Evolutionary conservation across 2,888 invertebrate genomes (phyloP).

Genomic region (Balanococcus diminutus): DNA sequence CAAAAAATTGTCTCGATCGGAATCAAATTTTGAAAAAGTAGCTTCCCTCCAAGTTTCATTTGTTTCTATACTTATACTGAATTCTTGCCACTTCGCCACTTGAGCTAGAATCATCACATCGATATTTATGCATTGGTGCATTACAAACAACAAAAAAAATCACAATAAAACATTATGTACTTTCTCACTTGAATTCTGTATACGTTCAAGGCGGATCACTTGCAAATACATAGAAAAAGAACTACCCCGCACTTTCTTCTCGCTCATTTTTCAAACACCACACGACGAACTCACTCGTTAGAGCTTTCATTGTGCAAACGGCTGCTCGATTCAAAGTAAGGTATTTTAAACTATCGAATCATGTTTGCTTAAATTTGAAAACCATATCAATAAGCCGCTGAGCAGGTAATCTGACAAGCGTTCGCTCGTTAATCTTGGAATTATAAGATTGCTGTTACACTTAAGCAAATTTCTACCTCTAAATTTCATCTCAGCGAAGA

Average conservation of each 20-base stretch:
- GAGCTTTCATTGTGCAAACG: conserved; percentile 7
- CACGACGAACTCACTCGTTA: background rate
- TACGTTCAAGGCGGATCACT: no score
- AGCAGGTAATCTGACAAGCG: conserved; percentile 30
- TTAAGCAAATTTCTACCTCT: background rate
- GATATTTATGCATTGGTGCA: no score
- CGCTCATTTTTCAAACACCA: no score
- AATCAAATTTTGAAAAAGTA: no score
- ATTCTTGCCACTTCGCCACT: no score
- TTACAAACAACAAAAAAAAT: no score
- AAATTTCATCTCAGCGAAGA: background rate
- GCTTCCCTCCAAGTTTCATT: no score
- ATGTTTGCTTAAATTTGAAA: conserved; percentile 1
- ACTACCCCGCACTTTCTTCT: background rate
- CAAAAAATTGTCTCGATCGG: no score
- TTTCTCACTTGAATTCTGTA: no score
- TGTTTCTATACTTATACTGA: no score
- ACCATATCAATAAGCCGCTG: background rate
- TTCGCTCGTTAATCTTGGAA: conserved; percentile 35
- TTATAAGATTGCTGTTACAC: background rate
- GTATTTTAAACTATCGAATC: conserved; percentile 35
- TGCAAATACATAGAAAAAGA: background rate
- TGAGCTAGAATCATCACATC: no score
- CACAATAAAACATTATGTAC: no score
- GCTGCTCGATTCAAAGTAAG: background rate